Conservation (phyloP, 2,888 invertebrate species). For the Holacanthella duospinosa region DNA sequence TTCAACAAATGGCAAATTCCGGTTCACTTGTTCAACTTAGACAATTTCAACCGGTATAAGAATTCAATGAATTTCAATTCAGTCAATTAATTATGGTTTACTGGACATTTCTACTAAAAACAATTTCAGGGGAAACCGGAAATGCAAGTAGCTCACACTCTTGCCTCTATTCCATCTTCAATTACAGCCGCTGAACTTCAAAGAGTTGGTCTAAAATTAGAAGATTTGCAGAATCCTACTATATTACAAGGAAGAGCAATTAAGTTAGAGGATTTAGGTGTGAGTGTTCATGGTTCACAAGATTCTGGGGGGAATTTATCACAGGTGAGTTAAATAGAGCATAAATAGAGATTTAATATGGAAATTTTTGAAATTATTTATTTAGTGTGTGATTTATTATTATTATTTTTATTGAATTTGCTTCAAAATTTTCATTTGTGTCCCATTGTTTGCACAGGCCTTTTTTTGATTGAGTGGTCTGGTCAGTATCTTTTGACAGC, state of each 20-base stretch:
- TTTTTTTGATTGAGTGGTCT: too few relatives aligned
- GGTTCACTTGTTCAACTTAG: conserved; percentile 34
- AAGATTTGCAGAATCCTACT: conserved; percentile 33
- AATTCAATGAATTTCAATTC: not conserved
- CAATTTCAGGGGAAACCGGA: conserved; percentile 30
- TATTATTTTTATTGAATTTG: too few relatives aligned
- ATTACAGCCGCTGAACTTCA: conserved; percentile 30
- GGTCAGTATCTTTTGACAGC: too few relatives aligned
- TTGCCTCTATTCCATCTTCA: conserved; percentile 30
- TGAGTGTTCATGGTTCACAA: conserved; percentile 10
- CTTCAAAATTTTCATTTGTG: not conserved
- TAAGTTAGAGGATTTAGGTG: conserved; percentile 30
- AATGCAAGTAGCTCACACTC: conserved; percentile 32
- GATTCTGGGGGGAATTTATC: not conserved
- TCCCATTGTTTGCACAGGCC: not conserved
- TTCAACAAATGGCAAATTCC: conserved; percentile 32
- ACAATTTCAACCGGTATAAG: conserved; percentile 23
- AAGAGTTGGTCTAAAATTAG: conserved; percentile 32
- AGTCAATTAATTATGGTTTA: not conserved
- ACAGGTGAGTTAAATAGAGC: not conserved
- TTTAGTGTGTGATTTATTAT: not conserved
- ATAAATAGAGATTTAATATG: not conserved
- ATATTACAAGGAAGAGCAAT: conserved; percentile 29
- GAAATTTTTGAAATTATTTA: not conserved
- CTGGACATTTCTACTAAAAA: not conserved